These are phyloP conservation scores for Campoletis sonorensis DNA, from an alignment of 1,140 invertebrate genomes.

Conservation along the genomic window DNA sequence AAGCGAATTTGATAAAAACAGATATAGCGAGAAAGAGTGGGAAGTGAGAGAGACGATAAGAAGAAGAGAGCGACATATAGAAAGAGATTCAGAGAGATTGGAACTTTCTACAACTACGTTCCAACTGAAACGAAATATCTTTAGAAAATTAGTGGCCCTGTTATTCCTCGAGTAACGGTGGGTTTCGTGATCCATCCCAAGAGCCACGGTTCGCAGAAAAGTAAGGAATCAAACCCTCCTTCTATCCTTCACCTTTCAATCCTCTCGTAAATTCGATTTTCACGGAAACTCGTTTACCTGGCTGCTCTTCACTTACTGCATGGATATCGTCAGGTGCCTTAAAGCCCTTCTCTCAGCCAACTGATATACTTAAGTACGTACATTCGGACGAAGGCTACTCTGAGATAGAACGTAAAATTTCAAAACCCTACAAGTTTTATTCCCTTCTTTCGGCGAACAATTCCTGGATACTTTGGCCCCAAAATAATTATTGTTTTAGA, in stretches of 20 bases:
- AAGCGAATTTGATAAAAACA: neutral
- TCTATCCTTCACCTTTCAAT: slow-evolving; percentile 33
- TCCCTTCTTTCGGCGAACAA: neutral
- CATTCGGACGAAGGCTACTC: neutral
- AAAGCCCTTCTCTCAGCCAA: slow-evolving; percentile 2
- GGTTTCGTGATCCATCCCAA: neutral
- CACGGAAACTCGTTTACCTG: slow-evolving; percentile 51
- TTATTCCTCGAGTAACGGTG: slow-evolving; percentile 27
- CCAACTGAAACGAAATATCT: slow-evolving; percentile 43
- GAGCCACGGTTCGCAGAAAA: slow-evolving; percentile 22
- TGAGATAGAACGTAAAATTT: neutral
- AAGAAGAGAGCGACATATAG: neutral
- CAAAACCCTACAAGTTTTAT: neutral
- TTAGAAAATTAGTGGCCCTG: slow-evolving; percentile 49
- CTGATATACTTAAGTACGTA: neutral
- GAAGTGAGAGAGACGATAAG: neutral
- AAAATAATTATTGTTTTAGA: neutral
- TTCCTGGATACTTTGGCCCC: too few species aligned
- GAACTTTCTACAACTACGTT: slow-evolving; percentile 12
- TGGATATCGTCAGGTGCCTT: neutral
- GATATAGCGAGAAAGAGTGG: neutral
- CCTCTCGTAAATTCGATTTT: slow-evolving; percentile 51
- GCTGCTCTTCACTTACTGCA: neutral
- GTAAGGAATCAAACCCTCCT: neutral
- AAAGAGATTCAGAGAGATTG: slow-evolving; percentile 12